Conservation (phyloP, 2,797 vertebrate species). For the Gymnoscopelus braueri region DNA sequence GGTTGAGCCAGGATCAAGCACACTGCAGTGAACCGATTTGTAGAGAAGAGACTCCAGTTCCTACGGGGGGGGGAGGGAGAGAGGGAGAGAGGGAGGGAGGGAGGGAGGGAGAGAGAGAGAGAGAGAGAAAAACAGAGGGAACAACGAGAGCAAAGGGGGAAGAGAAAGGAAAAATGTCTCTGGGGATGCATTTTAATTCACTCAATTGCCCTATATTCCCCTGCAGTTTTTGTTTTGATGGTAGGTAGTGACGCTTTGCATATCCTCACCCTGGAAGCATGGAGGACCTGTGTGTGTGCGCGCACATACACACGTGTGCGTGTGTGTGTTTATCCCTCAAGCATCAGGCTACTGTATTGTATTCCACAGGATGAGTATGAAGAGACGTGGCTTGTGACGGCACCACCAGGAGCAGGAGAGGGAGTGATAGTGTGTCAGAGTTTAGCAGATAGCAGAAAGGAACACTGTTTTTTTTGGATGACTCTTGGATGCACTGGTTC, state of each 20-base stretch:
- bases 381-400: slow-evolving; percentile 49
- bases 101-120: too few relatives aligned
- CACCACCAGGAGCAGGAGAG: slow-evolving; percentile 48
- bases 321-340: slow-evolving; percentile 41
- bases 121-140: too few relatives aligned
- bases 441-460: slow-evolving; percentile 23
- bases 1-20: too few relatives aligned
- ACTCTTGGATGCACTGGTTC: background rate
- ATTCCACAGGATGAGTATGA: slow-evolving; percentile 43
- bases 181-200: slow-evolving; percentile 83
- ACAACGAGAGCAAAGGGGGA: slow-evolving; percentile 9
- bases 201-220: slow-evolving; percentile 84
- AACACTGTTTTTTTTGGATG: slow-evolving; percentile 14
- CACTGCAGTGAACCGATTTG: too few relatives aligned
- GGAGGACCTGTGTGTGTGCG: slow-evolving; percentile 47
- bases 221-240: slow-evolving; percentile 83
- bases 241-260: slow-evolving; percentile 80
- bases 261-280: slow-evolving; percentile 79
- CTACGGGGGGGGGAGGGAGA: too few relatives aligned
- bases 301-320: slow-evolving; percentile 3
- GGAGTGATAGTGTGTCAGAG: slow-evolving; percentile 8
- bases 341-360: slow-evolving; percentile 55
- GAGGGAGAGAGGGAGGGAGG: too few relatives aligned
- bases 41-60: too few relatives aligned
- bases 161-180: slow-evolving; percentile 66